These are phyloP conservation scores for Penelope pileata DNA, from an alignment of 2,113 vertebrate genomes.

Conservation along the genomic window DNA sequence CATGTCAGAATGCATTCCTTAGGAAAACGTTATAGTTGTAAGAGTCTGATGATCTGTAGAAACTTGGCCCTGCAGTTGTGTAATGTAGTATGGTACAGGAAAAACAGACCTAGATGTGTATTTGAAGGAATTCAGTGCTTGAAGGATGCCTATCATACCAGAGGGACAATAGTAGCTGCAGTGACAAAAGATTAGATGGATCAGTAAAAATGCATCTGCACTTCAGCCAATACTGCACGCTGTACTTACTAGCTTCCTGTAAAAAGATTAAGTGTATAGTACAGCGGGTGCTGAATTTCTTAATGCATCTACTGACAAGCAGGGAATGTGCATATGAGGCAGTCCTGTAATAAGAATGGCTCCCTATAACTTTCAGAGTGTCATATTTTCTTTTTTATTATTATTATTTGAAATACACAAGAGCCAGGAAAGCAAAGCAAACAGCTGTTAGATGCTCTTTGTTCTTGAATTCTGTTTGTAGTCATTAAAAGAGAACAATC, in stretches of 20 bases:
- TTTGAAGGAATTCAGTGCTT: neutral
- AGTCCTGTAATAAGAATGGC: neutral
- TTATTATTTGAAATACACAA: neutral
- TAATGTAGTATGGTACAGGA: neutral
- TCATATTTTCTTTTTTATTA: neutral
- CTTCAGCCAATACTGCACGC: neutral
- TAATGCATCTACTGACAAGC: neutral
- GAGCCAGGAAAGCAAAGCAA: conserved; percentile 40
- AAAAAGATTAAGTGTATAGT: neutral
- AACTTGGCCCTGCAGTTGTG: neutral
- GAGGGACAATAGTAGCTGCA: neutral
- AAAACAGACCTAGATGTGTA: neutral
- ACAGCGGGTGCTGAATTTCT: neutral
- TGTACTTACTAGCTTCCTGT: neutral
- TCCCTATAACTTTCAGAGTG: neutral
- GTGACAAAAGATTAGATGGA: neutral
- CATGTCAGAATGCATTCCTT: neutral
- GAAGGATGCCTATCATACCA: rapidly evolving
- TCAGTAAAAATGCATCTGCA: neutral
- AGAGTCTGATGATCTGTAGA: neutral
- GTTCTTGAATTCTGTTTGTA: conserved; percentile 57
- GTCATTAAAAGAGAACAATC: conserved; percentile 35
- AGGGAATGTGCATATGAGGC: neutral
- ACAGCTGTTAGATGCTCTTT: conserved; percentile 30
- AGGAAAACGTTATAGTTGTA: neutral